Conservation (phyloP, 2,113 vertebrate species). For the Trematocara marginatum region DNA sequence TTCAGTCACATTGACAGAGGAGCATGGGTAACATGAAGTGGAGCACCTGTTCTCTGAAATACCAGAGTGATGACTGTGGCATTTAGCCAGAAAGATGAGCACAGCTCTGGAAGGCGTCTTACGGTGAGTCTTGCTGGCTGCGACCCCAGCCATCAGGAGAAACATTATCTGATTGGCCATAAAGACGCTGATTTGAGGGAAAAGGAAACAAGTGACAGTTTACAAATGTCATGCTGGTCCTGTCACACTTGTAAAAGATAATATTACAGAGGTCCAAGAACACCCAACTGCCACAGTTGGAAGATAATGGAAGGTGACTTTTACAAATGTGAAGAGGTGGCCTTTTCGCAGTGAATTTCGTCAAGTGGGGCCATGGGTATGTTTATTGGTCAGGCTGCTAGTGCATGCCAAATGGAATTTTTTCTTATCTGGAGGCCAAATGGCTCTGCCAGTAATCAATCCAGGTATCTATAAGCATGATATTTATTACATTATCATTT, state of each 20-base stretch:
- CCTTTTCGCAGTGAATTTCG: constrained; percentile 65
- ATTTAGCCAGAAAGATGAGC: constrained; percentile 18
- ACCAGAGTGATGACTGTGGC: constrained; percentile 19
- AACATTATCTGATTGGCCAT: constrained; percentile 26
- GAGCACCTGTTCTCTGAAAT: background rate
- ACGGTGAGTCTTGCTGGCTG: background rate
- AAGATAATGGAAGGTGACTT: constrained; percentile 66
- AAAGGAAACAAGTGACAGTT: constrained; percentile 40
- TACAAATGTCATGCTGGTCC: constrained; percentile 66
- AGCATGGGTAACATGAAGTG: background rate
- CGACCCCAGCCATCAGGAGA: background rate
- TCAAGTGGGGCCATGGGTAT: constrained; percentile 29
- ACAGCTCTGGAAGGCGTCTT: background rate
- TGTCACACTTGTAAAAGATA: constrained; percentile 47
- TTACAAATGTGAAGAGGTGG: constrained; percentile 69
- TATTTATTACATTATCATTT: background rate
- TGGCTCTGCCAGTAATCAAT: constrained; percentile 4
- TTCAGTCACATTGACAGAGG: background rate
- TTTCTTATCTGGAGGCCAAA: background rate
- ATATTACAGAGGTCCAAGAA: constrained; percentile 38
- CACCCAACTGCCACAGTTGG: constrained; percentile 19
- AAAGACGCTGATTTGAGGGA: constrained; percentile 4
- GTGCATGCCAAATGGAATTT: background rate
- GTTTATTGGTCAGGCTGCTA: constrained; percentile 25
- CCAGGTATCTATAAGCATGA: background rate